Evolutionary conservation across 1,140 invertebrate genomes (phyloP).

Genomic region (Papilio helenus): DNA sequence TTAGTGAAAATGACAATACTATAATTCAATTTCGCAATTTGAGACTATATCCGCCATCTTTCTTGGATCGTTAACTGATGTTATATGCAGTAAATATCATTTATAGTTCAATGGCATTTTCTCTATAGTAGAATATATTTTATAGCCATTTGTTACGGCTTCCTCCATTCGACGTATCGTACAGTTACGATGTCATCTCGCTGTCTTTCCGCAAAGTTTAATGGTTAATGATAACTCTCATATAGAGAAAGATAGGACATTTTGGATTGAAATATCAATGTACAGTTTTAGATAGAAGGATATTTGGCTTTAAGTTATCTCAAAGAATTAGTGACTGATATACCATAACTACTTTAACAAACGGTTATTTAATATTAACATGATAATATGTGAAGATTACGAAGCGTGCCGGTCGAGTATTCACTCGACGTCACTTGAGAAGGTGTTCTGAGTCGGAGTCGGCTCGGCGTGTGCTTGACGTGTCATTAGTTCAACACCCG

Average conservation of each 20-base stretch:
- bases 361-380: slow-evolving; percentile 2
- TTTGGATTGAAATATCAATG: neutral
- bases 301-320: no score
- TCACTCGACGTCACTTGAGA: slow-evolving; percentile 21
- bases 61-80: neutral
- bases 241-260: neutral
- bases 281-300: neutral
- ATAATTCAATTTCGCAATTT: neutral
- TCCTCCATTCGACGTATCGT: neutral
- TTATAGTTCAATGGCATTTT: neutral
- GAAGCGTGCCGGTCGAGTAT: neutral
- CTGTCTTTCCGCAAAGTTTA: neutral
- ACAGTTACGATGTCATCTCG: slow-evolving; percentile 9
- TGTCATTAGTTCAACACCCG: slow-evolving; percentile 17
- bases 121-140: neutral
- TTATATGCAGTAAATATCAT: slow-evolving; percentile 6
- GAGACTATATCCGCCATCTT: neutral
- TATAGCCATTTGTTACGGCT: slow-evolving; percentile 5
- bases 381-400: slow-evolving; percentile 1
- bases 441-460: slow-evolving; percentile 1
- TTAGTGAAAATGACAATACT: neutral
- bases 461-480: slow-evolving; percentile 7
- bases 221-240: neutral
- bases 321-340: neutral
- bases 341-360: neutral